phyloP scores from a whole-genome alignment of 2,888 invertebrate species.

The Tribolium freemani region DNA sequence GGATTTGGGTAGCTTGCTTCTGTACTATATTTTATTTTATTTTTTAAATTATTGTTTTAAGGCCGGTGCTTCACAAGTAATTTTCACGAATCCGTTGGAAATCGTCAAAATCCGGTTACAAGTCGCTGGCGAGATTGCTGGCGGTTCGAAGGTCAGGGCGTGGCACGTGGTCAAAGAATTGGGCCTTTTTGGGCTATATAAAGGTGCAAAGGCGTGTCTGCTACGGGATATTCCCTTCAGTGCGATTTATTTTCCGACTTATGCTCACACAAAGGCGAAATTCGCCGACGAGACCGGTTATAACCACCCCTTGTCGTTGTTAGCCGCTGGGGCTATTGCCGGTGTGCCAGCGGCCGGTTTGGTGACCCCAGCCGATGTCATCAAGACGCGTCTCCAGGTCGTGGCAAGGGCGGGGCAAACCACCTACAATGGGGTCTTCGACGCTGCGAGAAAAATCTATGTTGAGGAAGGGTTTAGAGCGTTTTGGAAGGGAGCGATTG shows the following conservation, averaged over 20 bases:
- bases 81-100: constrained; percentile 99
- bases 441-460: constrained; percentile 94
- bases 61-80: constrained; percentile 95
- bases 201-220: constrained; percentile 94
- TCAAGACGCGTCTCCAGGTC: constrained; percentile 95
- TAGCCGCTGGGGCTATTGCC: constrained; percentile 89
- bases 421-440: constrained; percentile 92
- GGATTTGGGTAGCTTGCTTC: too few species aligned
- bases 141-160: constrained; percentile 86
- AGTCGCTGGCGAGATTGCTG: constrained; percentile 97
- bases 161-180: constrained; percentile 93
- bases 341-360: constrained; percentile 98
- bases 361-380: constrained; percentile 99
- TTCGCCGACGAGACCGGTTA: constrained; percentile 97
- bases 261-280: constrained; percentile 93
- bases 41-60: constrained; percentile 61
- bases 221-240: constrained; percentile 97
- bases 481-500: constrained; percentile 98
- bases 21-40: too few species aligned
- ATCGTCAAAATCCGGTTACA: constrained; percentile 99
- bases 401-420: constrained; percentile 96
- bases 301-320: constrained; percentile 88
- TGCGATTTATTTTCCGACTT: constrained; percentile 97
- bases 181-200: constrained; percentile 96
- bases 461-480: constrained; percentile 94